Percentiles rank a stretch among this genome's conserved stretches.
These are phyloP conservation scores for Dicycla oo DNA, from an alignment of 2,888 invertebrate species.

Conservation along the genomic window DNA sequence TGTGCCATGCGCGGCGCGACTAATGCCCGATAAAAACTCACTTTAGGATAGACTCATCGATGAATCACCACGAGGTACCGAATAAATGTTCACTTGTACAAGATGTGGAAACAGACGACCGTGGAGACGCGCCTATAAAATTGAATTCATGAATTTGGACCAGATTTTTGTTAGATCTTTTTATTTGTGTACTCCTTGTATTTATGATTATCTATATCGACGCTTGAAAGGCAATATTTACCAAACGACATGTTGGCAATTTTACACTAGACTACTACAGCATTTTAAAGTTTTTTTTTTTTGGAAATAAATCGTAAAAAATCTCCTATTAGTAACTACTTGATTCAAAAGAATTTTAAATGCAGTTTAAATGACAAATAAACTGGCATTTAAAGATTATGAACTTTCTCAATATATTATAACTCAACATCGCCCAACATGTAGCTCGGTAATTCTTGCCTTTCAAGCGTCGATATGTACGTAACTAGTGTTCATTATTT, in stretches of 20 bases:
- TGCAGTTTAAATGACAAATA: too few relatives aligned
- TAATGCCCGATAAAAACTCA: conserved; percentile 86
- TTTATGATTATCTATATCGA: not conserved
- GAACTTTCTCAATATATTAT: too few relatives aligned
- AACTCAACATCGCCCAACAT: too few relatives aligned
- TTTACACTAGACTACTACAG: too few relatives aligned
- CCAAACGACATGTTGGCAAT: too few relatives aligned
- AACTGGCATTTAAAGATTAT: too few relatives aligned
- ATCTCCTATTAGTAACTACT: too few relatives aligned
- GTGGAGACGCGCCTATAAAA: conserved; percentile 72
- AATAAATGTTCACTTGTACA: conserved; percentile 87
- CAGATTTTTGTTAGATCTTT: not conserved
- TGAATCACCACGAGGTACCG: conserved; percentile 86
- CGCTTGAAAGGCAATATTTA: too few relatives aligned
- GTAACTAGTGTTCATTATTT: not conserved
- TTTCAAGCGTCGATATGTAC: not conserved
- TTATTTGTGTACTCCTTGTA: not conserved
- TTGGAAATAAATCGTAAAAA: too few relatives aligned
- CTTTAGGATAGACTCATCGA: conserved; percentile 89
- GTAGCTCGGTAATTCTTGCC: too few relatives aligned
- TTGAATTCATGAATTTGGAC: conserved; percentile 12
- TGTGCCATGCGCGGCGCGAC: conserved; percentile 68
- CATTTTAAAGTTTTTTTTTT: too few relatives aligned
- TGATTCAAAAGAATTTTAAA: too few relatives aligned
- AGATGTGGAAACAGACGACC: conserved; percentile 80